phyloP scores from a whole-genome alignment of 2,888 invertebrate species.

The Unio delphinus region DNA sequence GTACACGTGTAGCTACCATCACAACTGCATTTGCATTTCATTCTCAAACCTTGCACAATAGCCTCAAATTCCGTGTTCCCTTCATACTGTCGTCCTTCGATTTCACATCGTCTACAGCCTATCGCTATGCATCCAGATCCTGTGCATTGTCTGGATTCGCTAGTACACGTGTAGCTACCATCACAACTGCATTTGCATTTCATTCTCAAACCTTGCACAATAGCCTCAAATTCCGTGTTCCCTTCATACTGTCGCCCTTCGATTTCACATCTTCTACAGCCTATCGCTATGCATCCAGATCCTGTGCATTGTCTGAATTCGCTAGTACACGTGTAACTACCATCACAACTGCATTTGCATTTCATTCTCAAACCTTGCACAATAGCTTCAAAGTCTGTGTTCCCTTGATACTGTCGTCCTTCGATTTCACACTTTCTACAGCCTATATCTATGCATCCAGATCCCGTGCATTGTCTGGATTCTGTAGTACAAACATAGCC shows the following conservation, averaged over 20 bases:
- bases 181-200: slow-evolving; percentile 11
- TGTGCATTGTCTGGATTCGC: slow-evolving; percentile 24
- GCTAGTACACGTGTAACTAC: slow-evolving; percentile 19
- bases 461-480: slow-evolving; percentile 12
- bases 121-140: slow-evolving; percentile 19
- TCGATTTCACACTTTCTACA: slow-evolving; percentile 42
- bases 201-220: slow-evolving; percentile 12
- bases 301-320: slow-evolving; percentile 8
- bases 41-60: slow-evolving; percentile 15
- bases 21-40: slow-evolving; percentile 28
- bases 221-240: slow-evolving; percentile 5
- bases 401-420: slow-evolving; percentile 30
- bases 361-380: slow-evolving; percentile 15
- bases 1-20: slow-evolving; percentile 22
- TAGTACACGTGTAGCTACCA: not conserved
- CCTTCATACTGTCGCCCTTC: slow-evolving; percentile 8
- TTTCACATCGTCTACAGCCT: slow-evolving; percentile 22
- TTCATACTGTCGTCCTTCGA: slow-evolving; percentile 17
- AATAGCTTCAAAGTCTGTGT: slow-evolving; percentile 30
- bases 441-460: slow-evolving; percentile 16
- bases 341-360: slow-evolving; percentile 31
- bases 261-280: not conserved
- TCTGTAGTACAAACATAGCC: slow-evolving; percentile 18
- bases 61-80: slow-evolving; percentile 22
- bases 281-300: slow-evolving; percentile 1